phyloP scores from a whole-genome alignment of 2,888 invertebrate genomes.

The Zygogramma bicolorata region DNA sequence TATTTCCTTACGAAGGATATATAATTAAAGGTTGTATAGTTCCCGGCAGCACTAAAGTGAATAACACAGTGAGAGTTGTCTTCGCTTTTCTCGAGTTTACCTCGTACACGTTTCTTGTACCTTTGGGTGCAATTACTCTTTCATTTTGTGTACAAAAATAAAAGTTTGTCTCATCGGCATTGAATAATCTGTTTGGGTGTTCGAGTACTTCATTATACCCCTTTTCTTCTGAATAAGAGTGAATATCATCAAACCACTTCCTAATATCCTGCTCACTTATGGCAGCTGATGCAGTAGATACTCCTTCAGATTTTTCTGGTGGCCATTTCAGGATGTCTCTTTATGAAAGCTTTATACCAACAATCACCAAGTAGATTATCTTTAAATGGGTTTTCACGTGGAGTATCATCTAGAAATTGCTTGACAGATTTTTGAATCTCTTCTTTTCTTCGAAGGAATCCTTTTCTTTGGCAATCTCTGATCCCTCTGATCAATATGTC shows the following conservation, averaged over 20 bases:
- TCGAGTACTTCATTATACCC: slow-evolving; percentile 33
- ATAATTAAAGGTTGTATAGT: background rate
- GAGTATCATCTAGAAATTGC: no score
- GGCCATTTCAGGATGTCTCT: background rate
- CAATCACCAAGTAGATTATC: slow-evolving; percentile 24
- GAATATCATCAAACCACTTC: no score
- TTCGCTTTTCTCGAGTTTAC: no score
- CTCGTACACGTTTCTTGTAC: no score
- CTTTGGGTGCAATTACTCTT: slow-evolving; percentile 16
- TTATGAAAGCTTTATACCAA: slow-evolving; percentile 37
- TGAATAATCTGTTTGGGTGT: slow-evolving; percentile 45
- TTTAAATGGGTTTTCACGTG: no score
- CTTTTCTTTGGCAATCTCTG: slow-evolving; percentile 17
- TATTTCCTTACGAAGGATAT: slow-evolving; percentile 13
- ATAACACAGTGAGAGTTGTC: background rate
- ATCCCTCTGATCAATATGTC: background rate
- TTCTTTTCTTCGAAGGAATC: slow-evolving; percentile 10
- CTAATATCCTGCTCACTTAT: no score
- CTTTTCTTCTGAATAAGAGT: no score
- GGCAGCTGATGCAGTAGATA: no score
- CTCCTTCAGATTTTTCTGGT: background rate
- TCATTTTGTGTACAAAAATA: slow-evolving; percentile 31
- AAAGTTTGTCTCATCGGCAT: slow-evolving; percentile 39
- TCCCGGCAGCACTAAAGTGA: no score
- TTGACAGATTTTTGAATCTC: background rate